Conservation (phyloP, 1,140 invertebrate genomes). For the Heliconius nattereri region DNA sequence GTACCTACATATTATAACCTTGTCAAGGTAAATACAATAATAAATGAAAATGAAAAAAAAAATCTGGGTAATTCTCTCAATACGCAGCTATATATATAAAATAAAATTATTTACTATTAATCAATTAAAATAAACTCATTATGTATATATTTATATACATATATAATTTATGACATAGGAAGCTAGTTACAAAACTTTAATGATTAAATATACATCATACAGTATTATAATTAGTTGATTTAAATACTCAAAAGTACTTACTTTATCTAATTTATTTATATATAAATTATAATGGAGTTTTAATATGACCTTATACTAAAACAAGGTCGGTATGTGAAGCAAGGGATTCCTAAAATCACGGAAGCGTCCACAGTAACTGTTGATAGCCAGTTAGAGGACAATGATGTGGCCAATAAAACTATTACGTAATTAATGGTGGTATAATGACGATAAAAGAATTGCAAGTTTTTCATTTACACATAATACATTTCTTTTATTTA, state of each 20-base stretch:
- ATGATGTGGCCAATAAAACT: conserved; percentile 13
- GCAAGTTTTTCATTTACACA: too few relatives aligned
- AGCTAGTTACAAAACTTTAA: not conserved
- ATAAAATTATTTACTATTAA: too few relatives aligned
- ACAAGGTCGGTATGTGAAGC: conserved; percentile 27
- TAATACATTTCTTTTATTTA: too few relatives aligned
- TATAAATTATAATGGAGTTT: conserved; percentile 17
- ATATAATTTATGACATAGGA: not conserved
- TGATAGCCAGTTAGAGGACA: conserved; percentile 29
- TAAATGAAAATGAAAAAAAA: too few relatives aligned
- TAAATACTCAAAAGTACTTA: not conserved
- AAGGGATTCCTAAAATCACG: conserved; percentile 33
- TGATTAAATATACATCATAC: not conserved
- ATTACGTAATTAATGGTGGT: conserved; percentile 16
- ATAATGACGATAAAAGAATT: not conserved
- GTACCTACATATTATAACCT: too few relatives aligned
- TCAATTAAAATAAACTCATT: too few relatives aligned
- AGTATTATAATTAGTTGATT: not conserved
- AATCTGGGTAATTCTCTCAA: too few relatives aligned
- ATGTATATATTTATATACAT: not conserved
- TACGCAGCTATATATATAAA: too few relatives aligned
- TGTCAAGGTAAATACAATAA: too few relatives aligned
- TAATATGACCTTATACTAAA: conserved; percentile 26
- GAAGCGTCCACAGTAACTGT: conserved; percentile 22
- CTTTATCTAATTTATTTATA: conserved; percentile 12